Evolutionary conservation across 2,797 vertebrate genomes (phyloP), one percentile per base, ranked within the genome.

Genomic region (Erithacus rubecula): DNA sequence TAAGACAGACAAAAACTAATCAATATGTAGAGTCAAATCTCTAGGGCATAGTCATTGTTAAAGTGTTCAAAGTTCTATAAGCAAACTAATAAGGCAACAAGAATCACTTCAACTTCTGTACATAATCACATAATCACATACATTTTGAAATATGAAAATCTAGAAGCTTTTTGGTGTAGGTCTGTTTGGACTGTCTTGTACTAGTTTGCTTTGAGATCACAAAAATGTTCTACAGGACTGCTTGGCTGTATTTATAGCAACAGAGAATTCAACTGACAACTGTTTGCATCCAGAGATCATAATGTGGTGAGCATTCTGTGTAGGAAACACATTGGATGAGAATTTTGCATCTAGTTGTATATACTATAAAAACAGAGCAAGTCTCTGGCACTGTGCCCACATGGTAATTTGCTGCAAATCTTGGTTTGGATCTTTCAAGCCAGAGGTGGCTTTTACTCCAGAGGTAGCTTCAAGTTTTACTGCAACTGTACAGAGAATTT

Each of bases 401-500:
- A 9, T 43, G 87, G 52, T 80, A 23, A 62, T 51, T 85, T 93
- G 51, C 46, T 83, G 76, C 49, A 92, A 70, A 52, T 90, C 39
- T 74, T 49, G n/a, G 20, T 80, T 51, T 87, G 87, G 51, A 49
- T 74, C 72, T 87, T 76, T 69, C 68, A 89, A 90, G 60, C 44
- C 74, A 95, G 77, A n/a, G n/a, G n/a, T n/a, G n/a, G n/a, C 70
- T 10, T 74, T 91, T 83, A 75, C 72, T 80, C 74, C 10, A 12
- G 41, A 79, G 60, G 24, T 60, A 56, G 34, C 62, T 93, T 87
- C 9, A 39, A 60, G 90, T 82, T 63, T 79, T 60, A 89, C 68
- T 67, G 78, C 68, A 65, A 47, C 36, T 94, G 82, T 86, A 88
- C 72, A 96, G 71, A 89, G n/a, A 81, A 59, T 78, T 86, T 94